These are phyloP conservation scores for Clavelina lepadiformis DNA, from an alignment of 23 tunicate genomes.

Conservation along the genomic window DNA sequence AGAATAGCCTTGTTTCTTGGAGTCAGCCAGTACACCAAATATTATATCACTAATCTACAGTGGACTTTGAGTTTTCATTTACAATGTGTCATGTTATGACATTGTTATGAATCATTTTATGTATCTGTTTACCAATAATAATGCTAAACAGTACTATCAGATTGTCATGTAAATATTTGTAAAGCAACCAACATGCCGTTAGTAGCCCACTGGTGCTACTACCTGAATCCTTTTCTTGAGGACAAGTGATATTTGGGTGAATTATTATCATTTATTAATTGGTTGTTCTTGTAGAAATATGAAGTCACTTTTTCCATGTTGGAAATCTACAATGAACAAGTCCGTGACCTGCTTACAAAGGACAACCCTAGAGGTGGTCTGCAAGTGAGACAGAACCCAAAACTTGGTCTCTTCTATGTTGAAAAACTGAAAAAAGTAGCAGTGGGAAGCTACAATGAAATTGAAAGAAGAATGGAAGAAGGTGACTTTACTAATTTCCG, in stretches of 20 bases:
- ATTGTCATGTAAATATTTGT: too few relatives aligned
- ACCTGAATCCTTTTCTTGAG: not conserved
- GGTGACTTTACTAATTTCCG: slow-evolving; percentile 20
- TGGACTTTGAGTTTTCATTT: too few relatives aligned
- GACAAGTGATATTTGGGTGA: not conserved
- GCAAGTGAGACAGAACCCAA: slow-evolving; percentile 93
- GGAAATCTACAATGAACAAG: slow-evolving; percentile 99
- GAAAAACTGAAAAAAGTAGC: slow-evolving; percentile 93
- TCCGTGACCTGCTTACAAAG: slow-evolving; percentile 88
- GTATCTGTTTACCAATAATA: too few relatives aligned
- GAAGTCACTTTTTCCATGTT: slow-evolving; percentile 99
- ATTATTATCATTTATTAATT: too few relatives aligned
- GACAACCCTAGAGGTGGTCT: slow-evolving; percentile 96
- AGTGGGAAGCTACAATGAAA: slow-evolving; percentile 95
- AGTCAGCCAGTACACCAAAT: too few relatives aligned
- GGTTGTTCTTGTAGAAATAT: slow-evolving; percentile 57
- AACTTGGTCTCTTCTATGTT: slow-evolving; percentile 89
- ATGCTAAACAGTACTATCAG: too few relatives aligned
- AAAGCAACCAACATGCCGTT: too few relatives aligned
- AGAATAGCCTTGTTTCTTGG: too few relatives aligned
- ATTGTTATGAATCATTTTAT: too few relatives aligned
- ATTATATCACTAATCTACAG: too few relatives aligned
- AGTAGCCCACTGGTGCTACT: not conserved
- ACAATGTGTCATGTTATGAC: too few relatives aligned
- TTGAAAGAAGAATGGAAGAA: slow-evolving; percentile 98